Base-by-base conservation (phyloP, 2,797 vertebrate species). In the Garrulus glandarius region DNA sequence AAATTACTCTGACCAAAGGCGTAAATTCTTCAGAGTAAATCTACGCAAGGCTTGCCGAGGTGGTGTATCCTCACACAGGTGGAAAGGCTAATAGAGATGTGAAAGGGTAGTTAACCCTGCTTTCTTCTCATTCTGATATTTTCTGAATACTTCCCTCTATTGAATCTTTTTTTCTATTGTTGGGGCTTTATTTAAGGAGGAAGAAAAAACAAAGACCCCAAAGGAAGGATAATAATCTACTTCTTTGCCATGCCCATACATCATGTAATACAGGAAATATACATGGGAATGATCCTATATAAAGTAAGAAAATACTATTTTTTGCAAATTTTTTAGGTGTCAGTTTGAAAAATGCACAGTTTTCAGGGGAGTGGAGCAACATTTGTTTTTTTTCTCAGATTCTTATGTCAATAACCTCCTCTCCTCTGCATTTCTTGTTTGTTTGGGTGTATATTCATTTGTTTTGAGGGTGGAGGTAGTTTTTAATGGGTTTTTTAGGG, bases 1-100 rank as follows among this genome's bases (percentile, higher is more conserved):
- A 89, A 91, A 68, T 92, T 95, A 84, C 56, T 93, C 89, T 94
- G 49, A 89, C 47, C 60, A 83, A 77, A 77, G 79, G 86, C 65
- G 80, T 92, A 95, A 87, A 50, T 88, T 68, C 46, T 57, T 39
- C 5, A 4, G 74, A 91, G 68, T 63, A 75, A 79, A 46, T 72
- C 27, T 74, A 49, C 26, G 14, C 52, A 59, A 92, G 52, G 24
- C 67, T 68, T 84, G 39, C 49, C 74, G 75, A 72, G 29, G 43
- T 87, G 55, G 60, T 84, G 84, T 77, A 80, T 79, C 24, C 29
- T 80, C 17, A 13, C 14, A 30, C 1, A 60, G 44, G 46, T 83
- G 22, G 43, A 91, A 77, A 89, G 41, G n/a, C 22, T 86, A 84
- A 72, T 24, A 77, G 41, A 36, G 53, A 56, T 64, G 32, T 85